Percentiles rank a stretch among this genome's conserved stretches.
Conservation (phyloP, 2,797 vertebrate genomes). For the Petrocephalus sullivani region DNA sequence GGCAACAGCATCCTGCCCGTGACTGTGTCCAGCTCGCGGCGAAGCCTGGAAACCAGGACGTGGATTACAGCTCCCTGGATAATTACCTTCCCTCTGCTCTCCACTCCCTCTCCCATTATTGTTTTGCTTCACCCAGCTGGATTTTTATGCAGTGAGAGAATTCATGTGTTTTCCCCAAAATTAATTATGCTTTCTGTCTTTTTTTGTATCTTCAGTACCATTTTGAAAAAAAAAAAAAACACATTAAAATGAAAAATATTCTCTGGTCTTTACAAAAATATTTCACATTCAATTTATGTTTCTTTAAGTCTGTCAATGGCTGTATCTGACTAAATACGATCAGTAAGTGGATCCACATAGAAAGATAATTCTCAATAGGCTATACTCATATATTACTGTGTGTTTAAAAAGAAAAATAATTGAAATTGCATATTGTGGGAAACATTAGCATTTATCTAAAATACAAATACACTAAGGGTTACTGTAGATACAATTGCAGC, state of each 20-base stretch:
- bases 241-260: constrained; percentile 1
- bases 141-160: background rate
- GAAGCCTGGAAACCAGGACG: background rate
- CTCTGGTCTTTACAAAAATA: background rate
- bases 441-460: background rate
- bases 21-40: background rate
- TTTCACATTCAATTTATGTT: background rate
- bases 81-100: background rate
- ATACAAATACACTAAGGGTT: background rate
- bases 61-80: background rate
- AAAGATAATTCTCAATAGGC: background rate
- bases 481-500: background rate
- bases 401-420: background rate
- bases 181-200: background rate
- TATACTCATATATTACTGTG: background rate
- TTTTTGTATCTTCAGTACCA: background rate
- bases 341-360: background rate
- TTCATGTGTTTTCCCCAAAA: background rate
- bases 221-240: background rate
- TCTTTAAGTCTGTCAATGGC: background rate
- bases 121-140: background rate
- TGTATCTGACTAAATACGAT: background rate
- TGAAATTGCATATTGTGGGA: background rate
- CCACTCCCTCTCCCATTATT: background rate
- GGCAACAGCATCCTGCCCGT: background rate